Base-by-base conservation (phyloP, 2,113 vertebrate genomes). In the Meleagris gallopavo region DNA sequence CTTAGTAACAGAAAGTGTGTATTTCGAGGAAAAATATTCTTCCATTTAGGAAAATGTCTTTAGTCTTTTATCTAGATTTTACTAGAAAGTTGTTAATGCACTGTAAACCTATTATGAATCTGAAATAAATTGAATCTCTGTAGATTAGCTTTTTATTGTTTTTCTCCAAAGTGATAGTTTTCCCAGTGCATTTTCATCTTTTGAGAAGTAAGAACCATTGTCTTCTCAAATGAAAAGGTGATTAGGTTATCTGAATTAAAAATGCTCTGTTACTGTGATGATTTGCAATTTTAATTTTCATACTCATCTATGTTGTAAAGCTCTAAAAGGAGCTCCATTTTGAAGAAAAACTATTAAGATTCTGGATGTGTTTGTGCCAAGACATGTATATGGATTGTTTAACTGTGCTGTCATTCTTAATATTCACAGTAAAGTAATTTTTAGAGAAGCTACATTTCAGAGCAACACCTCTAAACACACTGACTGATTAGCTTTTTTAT, bases 331-430 rank as follows among this genome's bases (percentile, higher is more conserved):
- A 95, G 86, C 95, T 98, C 96, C 82, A 82, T 89, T 98, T 98
- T 96, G 91, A 97, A 97, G 96, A 96, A 97, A 94, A 98, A 97
- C 94, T 97, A 98, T 99, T 99, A 99, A 98, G 97, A 99, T 99
- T 99, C 98, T 97, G 97, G 94, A 94, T 98, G 98, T 95, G 98
- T 98, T 98, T 98, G 97, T 98, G 97, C 97, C 96, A 98, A 98
- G 98, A 98, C 98, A 98, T 99, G 98, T 99, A 98, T 99, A 98
- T 98, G 98, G 98, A 98, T 98, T 98, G 98, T 98, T 99, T 98
- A 98, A 98, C 98, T 97, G 97, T 97, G 98, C 98, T 99, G 99
- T 99, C 98, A 99, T 99, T 99, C 98, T 99, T 99, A 99, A 99
- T 99, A 98, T 98, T 98, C 98, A 98, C 97, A 98, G 98, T 98